Evolutionary conservation across 2,797 vertebrate species (phyloP).

Genomic region (Gallinago stenura): DNA sequence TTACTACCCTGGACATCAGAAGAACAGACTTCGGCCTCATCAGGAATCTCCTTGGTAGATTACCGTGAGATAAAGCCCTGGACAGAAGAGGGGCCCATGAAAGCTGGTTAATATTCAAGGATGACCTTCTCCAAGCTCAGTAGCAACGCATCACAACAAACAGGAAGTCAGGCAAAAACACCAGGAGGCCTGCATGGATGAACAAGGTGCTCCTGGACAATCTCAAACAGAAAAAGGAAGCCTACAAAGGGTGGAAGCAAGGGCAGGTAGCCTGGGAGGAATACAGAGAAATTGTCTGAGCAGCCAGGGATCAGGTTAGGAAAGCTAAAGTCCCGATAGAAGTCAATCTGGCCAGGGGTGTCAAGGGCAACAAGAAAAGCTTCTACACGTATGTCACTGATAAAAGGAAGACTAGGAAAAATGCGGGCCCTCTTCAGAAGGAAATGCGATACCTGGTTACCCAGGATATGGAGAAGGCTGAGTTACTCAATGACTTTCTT

Average conservation of each 20-base stretch:
- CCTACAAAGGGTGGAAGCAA: not conserved
- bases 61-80: not conserved
- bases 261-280: not conserved
- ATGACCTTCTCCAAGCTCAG: not conserved
- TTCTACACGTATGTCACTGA: not conserved
- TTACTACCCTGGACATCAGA: not conserved
- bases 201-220: not conserved
- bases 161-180: not conserved
- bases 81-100: not conserved
- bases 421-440: too few species aligned
- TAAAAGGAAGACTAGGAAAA: too few species aligned
- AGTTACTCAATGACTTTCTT: too few species aligned
- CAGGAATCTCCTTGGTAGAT: not conserved
- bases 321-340: not conserved
- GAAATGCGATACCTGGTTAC: too few species aligned
- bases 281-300: not conserved
- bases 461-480: too few species aligned
- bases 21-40: not conserved
- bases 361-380: not conserved
- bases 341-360: not conserved
- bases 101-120: not conserved
- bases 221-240: not conserved
- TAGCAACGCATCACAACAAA: not conserved
- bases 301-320: not conserved
- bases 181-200: not conserved